Conservation (phyloP, 2,797 vertebrate genomes). For the Chelon labrosus region DNA sequence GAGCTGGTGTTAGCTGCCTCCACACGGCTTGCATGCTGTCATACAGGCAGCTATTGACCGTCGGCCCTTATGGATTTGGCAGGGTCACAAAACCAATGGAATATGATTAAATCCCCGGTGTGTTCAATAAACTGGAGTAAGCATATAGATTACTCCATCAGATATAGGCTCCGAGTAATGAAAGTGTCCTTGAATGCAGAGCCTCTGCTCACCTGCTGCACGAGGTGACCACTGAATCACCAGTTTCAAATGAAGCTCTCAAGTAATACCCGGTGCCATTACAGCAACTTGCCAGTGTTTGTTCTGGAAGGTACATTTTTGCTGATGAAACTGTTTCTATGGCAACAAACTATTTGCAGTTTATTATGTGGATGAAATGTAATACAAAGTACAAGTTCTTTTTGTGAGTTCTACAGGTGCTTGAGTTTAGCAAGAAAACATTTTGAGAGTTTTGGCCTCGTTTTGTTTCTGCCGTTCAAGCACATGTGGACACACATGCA, state of each 20-base stretch:
- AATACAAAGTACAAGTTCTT: background rate
- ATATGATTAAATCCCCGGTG: slow-evolving; percentile 55
- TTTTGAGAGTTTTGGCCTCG: background rate
- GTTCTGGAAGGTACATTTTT: background rate
- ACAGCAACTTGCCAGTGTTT: background rate
- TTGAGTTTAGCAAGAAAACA: background rate
- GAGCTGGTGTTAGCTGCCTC: slow-evolving; percentile 50
- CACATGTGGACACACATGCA: no score
- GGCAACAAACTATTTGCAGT: background rate
- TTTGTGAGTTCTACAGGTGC: background rate
- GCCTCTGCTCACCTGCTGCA: background rate
- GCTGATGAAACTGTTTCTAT: background rate
- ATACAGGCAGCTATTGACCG: slow-evolving; percentile 54
- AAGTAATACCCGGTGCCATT: background rate
- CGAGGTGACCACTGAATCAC: background rate
- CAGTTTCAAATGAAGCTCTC: background rate
- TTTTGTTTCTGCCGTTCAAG: no score
- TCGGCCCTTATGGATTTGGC: slow-evolving; percentile 56
- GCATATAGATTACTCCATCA: slow-evolving; percentile 20
- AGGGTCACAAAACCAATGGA: slow-evolving; percentile 47
- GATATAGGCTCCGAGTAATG: slow-evolving; percentile 15
- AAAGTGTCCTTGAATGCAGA: background rate
- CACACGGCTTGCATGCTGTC: slow-evolving; percentile 51
- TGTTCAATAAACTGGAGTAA: slow-evolving; percentile 45
- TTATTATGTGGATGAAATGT: background rate